These are phyloP conservation scores for Pristionchus entomophagus DNA, from an alignment of 2,888 invertebrate species.

Conservation along the genomic window DNA sequence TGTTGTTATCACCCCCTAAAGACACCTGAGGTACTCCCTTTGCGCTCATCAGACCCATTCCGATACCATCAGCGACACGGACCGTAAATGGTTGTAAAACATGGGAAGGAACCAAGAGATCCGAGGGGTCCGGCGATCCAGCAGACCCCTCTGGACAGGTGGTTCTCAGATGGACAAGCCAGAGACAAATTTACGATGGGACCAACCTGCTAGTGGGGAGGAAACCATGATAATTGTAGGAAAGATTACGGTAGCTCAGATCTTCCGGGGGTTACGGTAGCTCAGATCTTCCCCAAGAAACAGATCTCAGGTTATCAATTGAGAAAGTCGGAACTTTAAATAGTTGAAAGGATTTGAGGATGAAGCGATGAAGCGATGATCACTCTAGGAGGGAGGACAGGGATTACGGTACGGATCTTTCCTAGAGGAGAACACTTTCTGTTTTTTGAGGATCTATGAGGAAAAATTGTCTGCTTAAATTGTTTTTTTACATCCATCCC, in stretches of 20 bases:
- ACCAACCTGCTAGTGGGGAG: not conserved
- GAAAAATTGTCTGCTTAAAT: too few relatives aligned
- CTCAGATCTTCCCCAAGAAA: too few relatives aligned
- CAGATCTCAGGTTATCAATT: too few relatives aligned
- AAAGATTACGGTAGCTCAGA: not conserved
- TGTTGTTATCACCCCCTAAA: not conserved
- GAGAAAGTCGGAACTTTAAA: too few relatives aligned
- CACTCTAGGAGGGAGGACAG: too few relatives aligned
- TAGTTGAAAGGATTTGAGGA: too few relatives aligned
- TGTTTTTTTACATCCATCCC: too few relatives aligned
- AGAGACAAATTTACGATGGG: not conserved
- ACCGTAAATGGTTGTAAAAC: not conserved
- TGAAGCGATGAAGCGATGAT: too few relatives aligned
- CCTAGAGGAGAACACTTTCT: too few relatives aligned
- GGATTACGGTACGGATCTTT: too few relatives aligned
- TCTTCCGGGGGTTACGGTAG: too few relatives aligned
- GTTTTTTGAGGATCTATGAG: too few relatives aligned
- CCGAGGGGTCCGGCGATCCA: not conserved
- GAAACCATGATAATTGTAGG: not conserved
- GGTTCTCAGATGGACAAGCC: not conserved
- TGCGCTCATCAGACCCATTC: not conserved
- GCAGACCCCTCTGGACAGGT: not conserved
- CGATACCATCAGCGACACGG: slow-evolving; percentile 8
- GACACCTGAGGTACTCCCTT: not conserved
- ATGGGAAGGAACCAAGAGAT: not conserved